Conservation (phyloP, 2,888 invertebrate genomes). For the Drosophila mulleri region DNA sequence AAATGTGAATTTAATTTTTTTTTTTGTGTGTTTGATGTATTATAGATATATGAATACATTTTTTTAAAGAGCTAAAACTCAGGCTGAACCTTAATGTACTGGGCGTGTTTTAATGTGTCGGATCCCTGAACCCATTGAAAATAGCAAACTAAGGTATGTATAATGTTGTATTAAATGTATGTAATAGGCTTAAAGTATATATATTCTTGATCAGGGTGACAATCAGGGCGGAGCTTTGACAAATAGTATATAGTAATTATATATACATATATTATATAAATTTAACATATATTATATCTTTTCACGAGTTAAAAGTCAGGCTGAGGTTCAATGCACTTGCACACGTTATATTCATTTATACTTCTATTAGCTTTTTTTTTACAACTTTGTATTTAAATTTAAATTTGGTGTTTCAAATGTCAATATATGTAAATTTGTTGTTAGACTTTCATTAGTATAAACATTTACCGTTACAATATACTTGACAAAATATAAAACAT, state of each 20-base stretch:
- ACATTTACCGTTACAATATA: constrained; percentile 68
- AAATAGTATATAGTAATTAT: too few relatives aligned
- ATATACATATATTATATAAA: too few relatives aligned
- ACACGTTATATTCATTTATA: constrained; percentile 5
- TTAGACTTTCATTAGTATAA: constrained; percentile 38
- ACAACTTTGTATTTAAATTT: constrained; percentile 30
- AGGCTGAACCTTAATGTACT: constrained; percentile 64
- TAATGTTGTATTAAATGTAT: too few relatives aligned
- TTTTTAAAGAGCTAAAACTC: constrained; percentile 32
- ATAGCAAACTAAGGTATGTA: too few relatives aligned
- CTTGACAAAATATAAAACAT: constrained; percentile 1
- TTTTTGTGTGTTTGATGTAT: constrained; percentile 25
- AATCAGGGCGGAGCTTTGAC: too few relatives aligned
- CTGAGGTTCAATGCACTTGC: constrained; percentile 59
- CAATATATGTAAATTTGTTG: constrained; percentile 37
- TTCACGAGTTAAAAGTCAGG: constrained; percentile 38
- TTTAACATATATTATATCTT: too few relatives aligned
- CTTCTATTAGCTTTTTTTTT: constrained; percentile 14
- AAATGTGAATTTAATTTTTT: constrained; percentile 19
- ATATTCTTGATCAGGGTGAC: too few relatives aligned
- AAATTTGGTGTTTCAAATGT: constrained; percentile 35
- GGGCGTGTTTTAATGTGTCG: constrained; percentile 1
- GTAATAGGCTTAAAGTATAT: too few relatives aligned
- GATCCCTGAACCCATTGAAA: too few relatives aligned
- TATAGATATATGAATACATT: background rate